Evolutionary conservation across 2,113 vertebrate genomes (phyloP), one percentile per base, ranked within the genome.

Genomic region (Tyrannus savana): DNA sequence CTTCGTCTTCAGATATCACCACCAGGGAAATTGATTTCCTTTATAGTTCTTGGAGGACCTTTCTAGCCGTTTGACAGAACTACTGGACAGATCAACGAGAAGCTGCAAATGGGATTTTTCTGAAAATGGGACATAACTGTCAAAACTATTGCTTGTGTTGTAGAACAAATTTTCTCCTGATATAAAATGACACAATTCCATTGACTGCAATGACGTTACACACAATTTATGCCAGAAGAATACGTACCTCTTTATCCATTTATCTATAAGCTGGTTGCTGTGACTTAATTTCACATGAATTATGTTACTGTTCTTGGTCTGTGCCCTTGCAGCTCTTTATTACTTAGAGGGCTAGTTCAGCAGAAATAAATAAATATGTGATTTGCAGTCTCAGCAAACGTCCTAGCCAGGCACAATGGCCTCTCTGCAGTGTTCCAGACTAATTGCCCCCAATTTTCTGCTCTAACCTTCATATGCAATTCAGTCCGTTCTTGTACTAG

Each of bases 351-450:
- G 85, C 90, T 96, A 90, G 92, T 93, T 96, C 95, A 97, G 95
- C 95, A 97, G 92, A 96, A 96, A 96, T 97, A 96, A 96, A 97
- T 97, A 96, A 96, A 97, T 96, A 95, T 68, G 80, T 88, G 84
- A 93, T 95, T 93, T 92, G 96, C 95, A 94, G 64, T 66, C 68
- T 97, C 95, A 97, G 95, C 96, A 95, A 95, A 90, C 4, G 4
- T 94, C 67, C 73, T 81, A 87, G 91, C 94, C 93, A 95, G 93
- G 84, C 96, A 96, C 95, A 97, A 89, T 89, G 87, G 95, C 71
- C 74, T 96, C 78, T 95, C 89, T 79, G 74, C 91, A 83, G 81
- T 89, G 68, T 94, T 95, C 92, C 95, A 96, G 92, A 92, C 90
- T 96, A 96, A 96, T 96, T 90, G 66, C 90, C 90, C 95, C 83